Evolutionary conservation across 2,113 vertebrate genomes (phyloP), one percentile per base, ranked within the genome.

Genomic region (Fulmarus glacialis): DNA sequence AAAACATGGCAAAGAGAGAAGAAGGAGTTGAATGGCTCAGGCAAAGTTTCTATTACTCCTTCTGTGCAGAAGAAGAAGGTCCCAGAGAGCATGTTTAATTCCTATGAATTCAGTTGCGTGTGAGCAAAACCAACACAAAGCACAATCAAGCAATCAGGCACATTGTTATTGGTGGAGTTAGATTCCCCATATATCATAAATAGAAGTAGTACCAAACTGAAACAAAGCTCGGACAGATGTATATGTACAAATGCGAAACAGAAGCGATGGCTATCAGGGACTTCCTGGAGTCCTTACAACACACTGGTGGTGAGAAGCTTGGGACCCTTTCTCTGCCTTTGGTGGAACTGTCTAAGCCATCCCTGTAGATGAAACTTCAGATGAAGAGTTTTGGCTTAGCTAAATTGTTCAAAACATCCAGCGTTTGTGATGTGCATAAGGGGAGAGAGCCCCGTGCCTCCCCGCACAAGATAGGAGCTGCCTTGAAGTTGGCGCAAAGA

Each of bases 151-250:
- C 48, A 82, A 63, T 59, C 58, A 45, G 85, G 74, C 53, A 66
- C 71, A 55, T 78, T 77, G 58, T 89, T 97, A 55, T 19, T 75
- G 70, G 24, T 56, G 22, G 91, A n/a, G 52, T 48, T 78, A 58
- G 81, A 62, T 56, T 68, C 66, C 40, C 29, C 36, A 22, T 50
- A 36, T 59, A 66, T 80, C 87, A 87, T 59, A 85, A 94, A 66
- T 1, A 79, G 72, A 84, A 93, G 77, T 14, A 38, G 58, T 27
- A 85, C 67, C 66, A 73, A 75, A 79, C 3, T 7, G 84, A 96
- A 96, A 77, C 81, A 94, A 82, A 95, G 66, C 87, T 89, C 50
- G 43, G 70, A 45, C 78, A 75, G 82, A 87, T 81, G 79, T 82
- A 9, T 60, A 48, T 34, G 47, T 64, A 36, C 58, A 94, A 94